phyloP scores from a whole-genome alignment of 2,888 invertebrate genomes.

The Eupithecia vulgata region DNA sequence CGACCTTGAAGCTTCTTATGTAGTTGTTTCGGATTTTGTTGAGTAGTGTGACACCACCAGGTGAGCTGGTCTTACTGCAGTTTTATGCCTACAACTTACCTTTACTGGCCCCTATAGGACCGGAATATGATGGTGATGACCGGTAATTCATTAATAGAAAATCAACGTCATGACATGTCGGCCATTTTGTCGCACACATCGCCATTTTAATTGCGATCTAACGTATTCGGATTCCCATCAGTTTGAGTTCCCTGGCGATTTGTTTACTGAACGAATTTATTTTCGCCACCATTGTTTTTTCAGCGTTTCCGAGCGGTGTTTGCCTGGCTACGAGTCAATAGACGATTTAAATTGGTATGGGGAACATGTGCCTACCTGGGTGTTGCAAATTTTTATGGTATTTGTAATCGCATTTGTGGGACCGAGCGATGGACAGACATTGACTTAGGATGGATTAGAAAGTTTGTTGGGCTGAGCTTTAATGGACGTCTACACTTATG shows the following conservation, averaged over 20 bases:
- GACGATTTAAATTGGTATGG: slow-evolving; percentile 31
- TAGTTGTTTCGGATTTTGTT: no score
- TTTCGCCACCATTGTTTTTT: slow-evolving; percentile 31
- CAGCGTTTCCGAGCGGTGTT: slow-evolving; percentile 25
- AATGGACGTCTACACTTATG: neutral
- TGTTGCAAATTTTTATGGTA: neutral
- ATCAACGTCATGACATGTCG: neutral
- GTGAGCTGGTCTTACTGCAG: no score
- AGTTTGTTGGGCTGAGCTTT: neutral
- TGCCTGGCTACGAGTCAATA: slow-evolving; percentile 26
- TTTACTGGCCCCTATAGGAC: no score
- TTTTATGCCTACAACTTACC: no score
- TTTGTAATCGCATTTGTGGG: neutral
- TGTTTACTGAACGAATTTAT: slow-evolving; percentile 29
- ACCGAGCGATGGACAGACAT: neutral
- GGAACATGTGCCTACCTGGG: neutral
- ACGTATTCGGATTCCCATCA: slow-evolving; percentile 25
- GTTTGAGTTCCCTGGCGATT: slow-evolving; percentile 23
- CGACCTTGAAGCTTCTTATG: no score
- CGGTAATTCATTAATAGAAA: neutral
- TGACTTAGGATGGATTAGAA: neutral
- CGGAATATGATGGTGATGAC: neutral
- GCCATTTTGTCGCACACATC: slow-evolving; percentile 10
- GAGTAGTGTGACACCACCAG: no score
- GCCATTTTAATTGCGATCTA: slow-evolving; percentile 40